Conservation (phyloP, 2,113 vertebrate genomes). For the Myocastor coypus region DNA sequence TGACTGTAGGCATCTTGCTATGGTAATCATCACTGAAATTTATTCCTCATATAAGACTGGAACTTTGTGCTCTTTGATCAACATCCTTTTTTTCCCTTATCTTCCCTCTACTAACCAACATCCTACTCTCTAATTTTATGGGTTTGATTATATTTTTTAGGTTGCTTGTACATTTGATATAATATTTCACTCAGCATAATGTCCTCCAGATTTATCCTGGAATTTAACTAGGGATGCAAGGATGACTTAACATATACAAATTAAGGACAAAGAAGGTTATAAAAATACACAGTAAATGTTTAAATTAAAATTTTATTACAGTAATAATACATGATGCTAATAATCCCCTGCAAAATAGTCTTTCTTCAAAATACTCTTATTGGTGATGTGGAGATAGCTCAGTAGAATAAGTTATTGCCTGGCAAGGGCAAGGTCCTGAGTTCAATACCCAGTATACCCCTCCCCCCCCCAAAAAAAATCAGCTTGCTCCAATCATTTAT, state of each 20-base stretch:
- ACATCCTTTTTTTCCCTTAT: not conserved
- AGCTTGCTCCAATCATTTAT: slow-evolving; percentile 18
- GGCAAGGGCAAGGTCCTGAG: too few relatives aligned
- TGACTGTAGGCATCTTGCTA: not conserved
- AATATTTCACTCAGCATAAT: not conserved
- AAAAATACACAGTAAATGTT: not conserved
- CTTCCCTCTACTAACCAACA: not conserved
- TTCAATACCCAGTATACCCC: too few relatives aligned
- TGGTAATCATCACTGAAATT: not conserved
- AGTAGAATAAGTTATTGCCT: too few relatives aligned
- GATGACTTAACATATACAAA: not conserved
- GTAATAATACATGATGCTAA: not conserved
- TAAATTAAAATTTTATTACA: not conserved
- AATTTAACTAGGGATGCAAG: not conserved
- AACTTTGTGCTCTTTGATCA: not conserved
- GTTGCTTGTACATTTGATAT: not conserved
- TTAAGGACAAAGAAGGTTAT: not conserved
- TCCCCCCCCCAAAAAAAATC: too few relatives aligned
- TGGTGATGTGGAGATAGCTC: too few relatives aligned
- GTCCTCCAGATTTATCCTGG: not conserved
- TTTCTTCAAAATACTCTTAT: not conserved
- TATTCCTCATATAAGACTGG: not conserved
- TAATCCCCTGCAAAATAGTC: not conserved
- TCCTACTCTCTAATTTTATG: not conserved
- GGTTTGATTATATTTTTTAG: not conserved